Evolutionary conservation across 2,797 vertebrate genomes (phyloP), one percentile per base, ranked within the genome.

Genomic region (Craterocephalus amniculus): DNA sequence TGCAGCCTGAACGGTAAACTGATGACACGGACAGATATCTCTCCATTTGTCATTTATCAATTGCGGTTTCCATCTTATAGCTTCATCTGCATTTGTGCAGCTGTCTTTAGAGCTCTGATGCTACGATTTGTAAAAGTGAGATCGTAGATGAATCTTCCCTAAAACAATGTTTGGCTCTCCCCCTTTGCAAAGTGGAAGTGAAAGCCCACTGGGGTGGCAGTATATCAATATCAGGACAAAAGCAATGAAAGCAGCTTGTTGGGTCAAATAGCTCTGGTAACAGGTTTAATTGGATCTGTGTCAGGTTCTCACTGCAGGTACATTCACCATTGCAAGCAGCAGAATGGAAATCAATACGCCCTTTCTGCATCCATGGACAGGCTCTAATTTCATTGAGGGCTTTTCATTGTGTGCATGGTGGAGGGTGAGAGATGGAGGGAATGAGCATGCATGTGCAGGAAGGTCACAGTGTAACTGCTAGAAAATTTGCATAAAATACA

Each of bases 281-380:
- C 88, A 80, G 80, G 70, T 85, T 81, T 88, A 85, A 89, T 83
- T 83, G 76, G 83, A 91, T 90, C 86, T 73, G 81, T 81, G 85
- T 86, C 87, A 81, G 76, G 74, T 85, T 86, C 81, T 83, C 78
- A 35, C 70, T 61, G 74, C 83, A 79, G 82, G 67, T 77, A 76
- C 84, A 85, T 86, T 71, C 64, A 82, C 87, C 65, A 73, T 40
- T 57, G 85, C 48, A 70, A 74, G 76, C 80, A 73, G 80, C 70
- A 78, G 70, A 68, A 66, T 51, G 55, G 80, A 81, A 89, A 90
- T 92, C 86, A 81, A 93, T 90, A 88, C 1, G 38, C 67, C 68
- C 83, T 79, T 75, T 78, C 69, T 82, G 79, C 58, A 70, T 78
- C 80, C 67, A 72, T 54, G 63, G 56, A 81, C 65, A 70, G 58